phyloP scores from a whole-genome alignment of 2,797 vertebrate genomes.

The Hapalemur alaotrensis region DNA sequence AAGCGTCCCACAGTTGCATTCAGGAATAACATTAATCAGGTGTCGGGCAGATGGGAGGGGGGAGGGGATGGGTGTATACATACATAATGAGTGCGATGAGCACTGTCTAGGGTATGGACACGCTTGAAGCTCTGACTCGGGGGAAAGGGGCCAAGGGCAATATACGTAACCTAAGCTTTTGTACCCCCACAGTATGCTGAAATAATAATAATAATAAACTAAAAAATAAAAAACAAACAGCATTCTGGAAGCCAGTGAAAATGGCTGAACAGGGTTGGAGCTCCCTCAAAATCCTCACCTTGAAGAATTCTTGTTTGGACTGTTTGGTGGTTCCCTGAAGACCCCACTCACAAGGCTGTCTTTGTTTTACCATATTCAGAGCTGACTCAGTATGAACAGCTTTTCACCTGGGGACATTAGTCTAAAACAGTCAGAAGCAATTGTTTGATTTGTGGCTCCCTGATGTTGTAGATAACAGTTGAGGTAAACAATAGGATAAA shows the following conservation, averaged over 20 bases:
- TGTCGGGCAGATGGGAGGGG: too few species aligned
- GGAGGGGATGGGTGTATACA: too few species aligned
- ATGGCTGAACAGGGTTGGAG: neutral
- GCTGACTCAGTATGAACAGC: neutral
- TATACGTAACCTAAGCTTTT: too few species aligned
- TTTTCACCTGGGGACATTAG: neutral
- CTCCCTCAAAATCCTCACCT: neutral
- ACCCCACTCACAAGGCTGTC: neutral
- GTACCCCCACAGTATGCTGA: too few species aligned
- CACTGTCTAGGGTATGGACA: too few species aligned
- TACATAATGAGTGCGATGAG: too few species aligned
- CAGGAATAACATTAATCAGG: too few species aligned
- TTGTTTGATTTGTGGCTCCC: neutral
- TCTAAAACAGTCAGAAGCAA: neutral
- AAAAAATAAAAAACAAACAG: neutral
- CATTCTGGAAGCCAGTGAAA: neutral
- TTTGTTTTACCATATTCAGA: neutral
- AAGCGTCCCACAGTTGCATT: neutral
- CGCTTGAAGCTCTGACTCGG: too few species aligned
- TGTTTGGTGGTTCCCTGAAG: neutral
- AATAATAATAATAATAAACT: too few species aligned
- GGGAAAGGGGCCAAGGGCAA: too few species aligned
- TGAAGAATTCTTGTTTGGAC: neutral
- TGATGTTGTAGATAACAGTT: neutral
- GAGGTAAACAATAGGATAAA: neutral